Evolutionary conservation across 2,888 invertebrate species (phyloP).

Genomic region (Xestobium rufovillosum): DNA sequence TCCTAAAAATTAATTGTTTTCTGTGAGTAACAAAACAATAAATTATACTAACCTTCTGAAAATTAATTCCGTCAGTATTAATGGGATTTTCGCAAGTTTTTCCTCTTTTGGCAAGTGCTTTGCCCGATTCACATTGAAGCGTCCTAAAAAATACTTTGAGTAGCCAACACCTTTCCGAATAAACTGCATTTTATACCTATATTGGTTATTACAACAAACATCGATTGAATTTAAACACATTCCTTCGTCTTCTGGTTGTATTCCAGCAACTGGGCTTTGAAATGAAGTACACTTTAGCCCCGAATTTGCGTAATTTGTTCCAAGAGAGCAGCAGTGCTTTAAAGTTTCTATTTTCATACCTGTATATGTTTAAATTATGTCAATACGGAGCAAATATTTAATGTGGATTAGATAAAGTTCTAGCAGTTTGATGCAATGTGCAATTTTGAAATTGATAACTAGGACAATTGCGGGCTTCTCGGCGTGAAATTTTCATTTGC

Average conservation of each 20-base stretch:
- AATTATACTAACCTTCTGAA: slow-evolving; percentile 19
- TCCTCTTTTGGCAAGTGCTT: slow-evolving; percentile 45
- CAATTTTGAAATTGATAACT: no score
- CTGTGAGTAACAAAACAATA: background rate
- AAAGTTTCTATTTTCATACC: slow-evolving; percentile 32
- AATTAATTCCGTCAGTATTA: slow-evolving; percentile 17
- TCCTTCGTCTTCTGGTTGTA: slow-evolving; percentile 51
- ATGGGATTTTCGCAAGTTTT: slow-evolving; percentile 33
- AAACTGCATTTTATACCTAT: slow-evolving; percentile 37
- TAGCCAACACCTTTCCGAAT: background rate
- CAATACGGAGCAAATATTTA: no score
- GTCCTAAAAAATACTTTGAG: slow-evolving; percentile 37
- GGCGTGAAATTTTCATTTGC: no score
- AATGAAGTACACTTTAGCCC: slow-evolving; percentile 34
- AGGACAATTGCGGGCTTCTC: no score
- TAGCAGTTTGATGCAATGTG: no score
- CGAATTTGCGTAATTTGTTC: slow-evolving; percentile 36
- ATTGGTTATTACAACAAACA: slow-evolving; percentile 54
- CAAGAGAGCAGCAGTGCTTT: slow-evolving; percentile 37
- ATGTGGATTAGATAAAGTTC: no score
- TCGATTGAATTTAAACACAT: slow-evolving; percentile 55
- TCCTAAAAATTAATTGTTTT: slow-evolving; percentile 38
- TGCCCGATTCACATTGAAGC: slow-evolving; percentile 47
- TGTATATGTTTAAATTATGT: no score
- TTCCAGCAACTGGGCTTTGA: slow-evolving; percentile 44